Evolutionary conservation across 2,113 vertebrate genomes (phyloP).

Genomic region (Callaeas wilsoni): DNA sequence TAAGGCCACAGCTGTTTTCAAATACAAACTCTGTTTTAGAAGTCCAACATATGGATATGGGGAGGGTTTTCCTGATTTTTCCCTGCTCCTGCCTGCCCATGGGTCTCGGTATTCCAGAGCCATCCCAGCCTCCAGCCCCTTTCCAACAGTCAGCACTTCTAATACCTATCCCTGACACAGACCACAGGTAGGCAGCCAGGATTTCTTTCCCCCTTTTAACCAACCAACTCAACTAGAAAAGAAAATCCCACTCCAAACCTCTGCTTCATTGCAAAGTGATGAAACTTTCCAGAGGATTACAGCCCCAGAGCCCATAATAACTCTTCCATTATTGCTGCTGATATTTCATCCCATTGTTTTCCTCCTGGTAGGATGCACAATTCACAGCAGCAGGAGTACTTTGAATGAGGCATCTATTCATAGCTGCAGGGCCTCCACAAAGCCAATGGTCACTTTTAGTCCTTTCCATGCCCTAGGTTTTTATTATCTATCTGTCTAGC

Average conservation of each 20-base stretch:
- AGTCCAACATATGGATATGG: not conserved
- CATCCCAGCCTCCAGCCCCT: not conserved
- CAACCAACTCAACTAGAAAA: not conserved
- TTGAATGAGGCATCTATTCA: not conserved
- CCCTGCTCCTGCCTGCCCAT: not conserved
- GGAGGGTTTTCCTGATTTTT: not conserved
- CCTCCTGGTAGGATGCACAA: not conserved
- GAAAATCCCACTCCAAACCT: not conserved
- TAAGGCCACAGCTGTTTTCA: not conserved
- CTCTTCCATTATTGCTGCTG: not conserved
- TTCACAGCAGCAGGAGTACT: not conserved
- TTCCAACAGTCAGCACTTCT: not conserved
- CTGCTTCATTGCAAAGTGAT: not conserved
- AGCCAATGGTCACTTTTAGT: not conserved
- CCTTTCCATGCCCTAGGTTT: not conserved
- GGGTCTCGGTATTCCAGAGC: not conserved
- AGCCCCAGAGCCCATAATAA: not conserved
- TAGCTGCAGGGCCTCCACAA: not conserved
- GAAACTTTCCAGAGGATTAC: not conserved
- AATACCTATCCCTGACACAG: fast-evolving
- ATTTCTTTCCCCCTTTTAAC: not conserved
- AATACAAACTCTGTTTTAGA: not conserved
- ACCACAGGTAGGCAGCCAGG: not conserved
- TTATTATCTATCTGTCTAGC: not conserved
- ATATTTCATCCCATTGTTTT: not conserved